Evolutionary conservation across 2,888 invertebrate genomes (phyloP).

Genomic region (Lasioglossum leucozonium): DNA sequence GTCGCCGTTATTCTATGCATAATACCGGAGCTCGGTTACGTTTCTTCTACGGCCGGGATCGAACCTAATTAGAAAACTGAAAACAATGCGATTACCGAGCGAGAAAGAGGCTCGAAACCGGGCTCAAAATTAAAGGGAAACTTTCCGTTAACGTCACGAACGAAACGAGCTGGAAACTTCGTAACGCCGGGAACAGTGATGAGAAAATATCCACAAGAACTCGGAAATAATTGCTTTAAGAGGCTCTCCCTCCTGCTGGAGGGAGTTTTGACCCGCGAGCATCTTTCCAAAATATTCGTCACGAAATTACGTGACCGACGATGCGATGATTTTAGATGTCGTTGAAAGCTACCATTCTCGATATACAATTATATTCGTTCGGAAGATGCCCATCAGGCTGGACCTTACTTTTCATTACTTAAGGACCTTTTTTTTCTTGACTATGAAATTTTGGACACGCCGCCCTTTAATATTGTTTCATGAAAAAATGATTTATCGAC

Average conservation of each 20-base stretch:
- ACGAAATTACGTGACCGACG: no score
- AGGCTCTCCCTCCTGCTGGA: background rate
- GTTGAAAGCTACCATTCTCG: no score
- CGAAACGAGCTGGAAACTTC: background rate
- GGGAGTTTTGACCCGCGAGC: no score
- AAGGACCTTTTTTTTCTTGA: no score
- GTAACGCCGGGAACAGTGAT: background rate
- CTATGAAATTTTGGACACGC: no score
- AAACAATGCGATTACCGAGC: constrained; percentile 16
- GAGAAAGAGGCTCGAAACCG: constrained; percentile 10
- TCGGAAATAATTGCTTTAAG: constrained; percentile 8
- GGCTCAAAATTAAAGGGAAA: background rate
- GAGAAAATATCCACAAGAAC: background rate
- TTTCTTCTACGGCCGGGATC: background rate
- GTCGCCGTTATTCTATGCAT: background rate
- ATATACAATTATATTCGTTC: no score
- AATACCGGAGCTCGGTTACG: background rate
- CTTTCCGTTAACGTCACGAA: background rate
- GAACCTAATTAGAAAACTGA: constrained; percentile 13
- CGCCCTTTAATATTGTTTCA: no score
- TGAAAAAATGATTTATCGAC: no score
- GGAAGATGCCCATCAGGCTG: no score
- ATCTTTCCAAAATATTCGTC: no score
- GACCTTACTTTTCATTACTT: no score
- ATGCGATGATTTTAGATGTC: no score